A percentile compares a stretch with the other conserved stretches of the same genome.
These are phyloP conservation scores for Temnothorax unifasciatus DNA, from an alignment of 2,888 invertebrate species.

Conservation along the genomic window DNA sequence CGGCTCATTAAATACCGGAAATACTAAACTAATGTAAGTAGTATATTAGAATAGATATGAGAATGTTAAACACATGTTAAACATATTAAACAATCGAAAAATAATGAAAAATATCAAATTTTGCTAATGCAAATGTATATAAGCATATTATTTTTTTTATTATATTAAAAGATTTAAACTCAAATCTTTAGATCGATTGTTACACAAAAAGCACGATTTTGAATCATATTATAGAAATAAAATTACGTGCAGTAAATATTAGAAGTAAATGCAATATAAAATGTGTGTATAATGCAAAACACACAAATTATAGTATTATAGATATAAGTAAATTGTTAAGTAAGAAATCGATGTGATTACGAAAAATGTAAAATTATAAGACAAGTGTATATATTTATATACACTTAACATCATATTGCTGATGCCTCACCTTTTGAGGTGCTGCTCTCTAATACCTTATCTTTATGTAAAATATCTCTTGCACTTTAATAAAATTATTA, in stretches of 20 bases:
- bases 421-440: no score
- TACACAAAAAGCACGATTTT: background rate
- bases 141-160: background rate
- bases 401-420: no score
- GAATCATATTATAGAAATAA: constrained; percentile 19
- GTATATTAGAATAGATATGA: background rate
- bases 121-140: background rate
- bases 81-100: background rate
- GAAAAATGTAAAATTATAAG: background rate
- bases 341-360: background rate
- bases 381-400: background rate
- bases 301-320: background rate
- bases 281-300: constrained; percentile 1
- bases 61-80: background rate
- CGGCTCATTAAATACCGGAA: background rate
- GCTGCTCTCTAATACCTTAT: no score
- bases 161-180: background rate
- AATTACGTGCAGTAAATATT: background rate
- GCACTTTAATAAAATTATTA: background rate
- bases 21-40: background rate
- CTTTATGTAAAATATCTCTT: no score
- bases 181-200: background rate
- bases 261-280: constrained; percentile 8
- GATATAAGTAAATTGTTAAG: background rate
- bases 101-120: background rate